Evolutionary conservation across 2,113 vertebrate species (phyloP), one percentile per base, ranked within the genome.

Genomic region (Cyanoliseus patagonus): DNA sequence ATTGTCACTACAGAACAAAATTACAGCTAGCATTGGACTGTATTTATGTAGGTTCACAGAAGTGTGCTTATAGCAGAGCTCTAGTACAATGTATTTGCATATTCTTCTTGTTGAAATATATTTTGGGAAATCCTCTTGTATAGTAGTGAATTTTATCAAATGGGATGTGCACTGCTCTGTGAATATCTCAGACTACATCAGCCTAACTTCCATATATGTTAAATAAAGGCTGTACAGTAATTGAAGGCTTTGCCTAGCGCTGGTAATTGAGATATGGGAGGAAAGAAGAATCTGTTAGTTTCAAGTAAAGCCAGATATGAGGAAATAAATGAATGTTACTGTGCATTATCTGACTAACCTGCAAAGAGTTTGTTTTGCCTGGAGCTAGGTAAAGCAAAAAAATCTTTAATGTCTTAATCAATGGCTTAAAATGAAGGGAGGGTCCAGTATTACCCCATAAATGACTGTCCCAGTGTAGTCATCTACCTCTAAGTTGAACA

Each of bases 51-150:
- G 17, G 7, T 74, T 77, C 49, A 74, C 6, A 18, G 42, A 83
- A 53, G 16, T 9, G 5, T 53, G 17, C 23, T 57, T 68, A 20
- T 3, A 51, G 23, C 1, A 1, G 20, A 80, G 6, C 3, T 2
- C 17, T 42, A 35, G 46, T 68, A 92, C 63, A 53, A 19, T 17
- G 3, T 70, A 37, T 83, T 70, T 74, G n/a, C 5, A 8, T 67
- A 12, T n/a, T 35, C 30, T 66, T 83, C 14, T 44, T 7, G 5
- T 14, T 64, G 4, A 82, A 89, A 72, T 18, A 13, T 7, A 24
- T 49, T 64, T 87, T 8, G 19, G 18, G 30, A 87, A 82, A 68
- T 49, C 17, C 19, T 12, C 17, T 67, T 46, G 3, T 49, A 10
- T 9, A 63, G 19, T 10, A 28, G 7, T 49, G 64, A 61, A 31